A percentile compares a stretch with the other conserved stretches of the same genome.
Conservation (phyloP, 1,140 invertebrate species). For the Vanessa atalanta region DNA sequence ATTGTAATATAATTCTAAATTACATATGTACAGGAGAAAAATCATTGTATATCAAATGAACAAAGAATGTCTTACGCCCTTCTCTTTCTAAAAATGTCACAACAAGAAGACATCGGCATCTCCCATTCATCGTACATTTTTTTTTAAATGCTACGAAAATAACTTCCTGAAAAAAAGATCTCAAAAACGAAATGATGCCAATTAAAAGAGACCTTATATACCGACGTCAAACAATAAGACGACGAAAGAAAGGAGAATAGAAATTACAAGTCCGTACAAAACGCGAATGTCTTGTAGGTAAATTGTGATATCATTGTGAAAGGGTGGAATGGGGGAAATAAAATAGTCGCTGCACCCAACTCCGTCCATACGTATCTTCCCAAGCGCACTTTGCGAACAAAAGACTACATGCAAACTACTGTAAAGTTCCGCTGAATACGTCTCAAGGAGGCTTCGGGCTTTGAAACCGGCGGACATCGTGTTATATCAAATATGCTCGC, state of each 20-base stretch:
- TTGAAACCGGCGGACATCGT: constrained; percentile 24
- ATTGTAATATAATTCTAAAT: no score
- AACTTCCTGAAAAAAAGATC: constrained; percentile 7
- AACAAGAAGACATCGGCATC: not conserved
- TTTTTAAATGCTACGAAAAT: not conserved
- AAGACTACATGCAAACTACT: constrained; percentile 50
- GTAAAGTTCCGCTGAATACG: constrained; percentile 41
- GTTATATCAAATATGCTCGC: constrained; percentile 12
- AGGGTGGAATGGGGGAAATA: constrained; percentile 30
- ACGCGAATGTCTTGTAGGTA: constrained; percentile 22
- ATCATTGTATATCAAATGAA: no score
- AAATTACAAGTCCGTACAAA: constrained; percentile 16
- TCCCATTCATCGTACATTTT: not conserved
- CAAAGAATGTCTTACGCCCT: no score
- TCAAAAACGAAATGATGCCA: constrained; percentile 11
- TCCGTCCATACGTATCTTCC: constrained; percentile 45
- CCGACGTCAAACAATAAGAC: constrained; percentile 11
- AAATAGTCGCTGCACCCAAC: constrained; percentile 44
- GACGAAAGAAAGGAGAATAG: constrained; percentile 15
- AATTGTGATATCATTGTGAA: constrained; percentile 44
- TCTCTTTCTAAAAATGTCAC: no score
- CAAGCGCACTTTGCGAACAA: constrained; percentile 46
- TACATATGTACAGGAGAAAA: no score
- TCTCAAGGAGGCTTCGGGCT: constrained; percentile 38
- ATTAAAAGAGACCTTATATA: constrained; percentile 9